Conservation (phyloP, 1,140 invertebrate species). For the Asobara japonica region DNA sequence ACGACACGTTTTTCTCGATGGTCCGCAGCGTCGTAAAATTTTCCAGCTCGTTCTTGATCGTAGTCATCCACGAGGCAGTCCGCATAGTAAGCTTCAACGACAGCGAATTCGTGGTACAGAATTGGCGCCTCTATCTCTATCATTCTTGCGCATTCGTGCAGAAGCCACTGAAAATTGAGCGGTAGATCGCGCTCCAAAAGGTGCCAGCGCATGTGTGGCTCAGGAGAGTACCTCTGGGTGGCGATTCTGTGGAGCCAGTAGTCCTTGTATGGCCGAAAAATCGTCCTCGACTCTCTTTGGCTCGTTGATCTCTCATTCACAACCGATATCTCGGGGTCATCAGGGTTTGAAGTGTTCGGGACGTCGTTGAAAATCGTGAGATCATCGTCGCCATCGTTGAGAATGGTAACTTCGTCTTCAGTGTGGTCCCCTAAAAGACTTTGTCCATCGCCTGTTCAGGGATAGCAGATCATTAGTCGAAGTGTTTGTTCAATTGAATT, state of each 20-base stretch:
- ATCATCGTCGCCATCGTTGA: background rate
- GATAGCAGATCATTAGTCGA: too few species aligned
- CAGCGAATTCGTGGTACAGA: constrained; percentile 64
- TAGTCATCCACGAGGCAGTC: constrained; percentile 22
- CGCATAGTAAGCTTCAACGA: constrained; percentile 50
- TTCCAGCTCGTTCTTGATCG: background rate
- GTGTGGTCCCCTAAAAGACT: too few species aligned
- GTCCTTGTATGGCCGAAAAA: constrained; percentile 53
- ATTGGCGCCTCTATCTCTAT: constrained; percentile 58
- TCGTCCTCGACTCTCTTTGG: constrained; percentile 18
- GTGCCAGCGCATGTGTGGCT: constrained; percentile 51
- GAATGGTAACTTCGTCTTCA: constrained; percentile 38
- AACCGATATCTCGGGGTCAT: constrained; percentile 41
- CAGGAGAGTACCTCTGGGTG: constrained; percentile 40
- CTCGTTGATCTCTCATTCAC: constrained; percentile 29
- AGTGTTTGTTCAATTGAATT: too few species aligned
- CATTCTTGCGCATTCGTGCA: constrained; percentile 64
- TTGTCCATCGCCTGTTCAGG: too few species aligned
- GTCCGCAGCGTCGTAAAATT: background rate
- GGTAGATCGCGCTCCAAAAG: constrained; percentile 61
- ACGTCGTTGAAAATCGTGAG: background rate
- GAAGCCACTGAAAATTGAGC: constrained; percentile 65
- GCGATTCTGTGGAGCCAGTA: constrained; percentile 57
- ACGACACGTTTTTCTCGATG: background rate
- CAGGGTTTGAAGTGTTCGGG: constrained; percentile 24